Evolutionary conservation across 2,113 vertebrate genomes (phyloP), one percentile per base, ranked within the genome.

Genomic region (Brachionichthys hirsutus): DNA sequence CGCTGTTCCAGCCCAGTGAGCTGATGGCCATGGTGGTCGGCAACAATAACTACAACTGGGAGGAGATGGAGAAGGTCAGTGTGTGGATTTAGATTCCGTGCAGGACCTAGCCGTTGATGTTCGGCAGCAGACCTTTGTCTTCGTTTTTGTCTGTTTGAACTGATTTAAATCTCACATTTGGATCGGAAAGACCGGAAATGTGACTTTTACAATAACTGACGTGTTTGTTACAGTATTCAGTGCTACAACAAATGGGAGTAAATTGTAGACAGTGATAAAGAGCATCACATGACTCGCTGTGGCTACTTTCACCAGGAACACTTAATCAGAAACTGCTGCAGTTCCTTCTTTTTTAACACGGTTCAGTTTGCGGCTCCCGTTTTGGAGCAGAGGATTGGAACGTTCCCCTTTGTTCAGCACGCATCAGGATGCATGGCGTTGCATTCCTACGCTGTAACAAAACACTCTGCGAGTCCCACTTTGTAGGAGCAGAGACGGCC

Each of bases 21-120:
- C 92, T 99, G 69, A 94, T 95, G 91, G 96, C 96, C 85, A 98
- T 99, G 96, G 96, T 98, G 83, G 95, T 98, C 54, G 97, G 97
- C 44, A 99, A 95, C 91, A 95, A 89, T 86, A 95, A 95, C 85
- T 98, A 98, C 89, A 94, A 98, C 91, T 99, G 97, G 97, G 92
- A 96, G 69, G 95, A 98, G 55, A 71, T 99, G 79, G 95, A 99
- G 77, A 95, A 95, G 96, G 97, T 98, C 63, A 85, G 91, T 60
- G 6, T 34, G 45, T n/a, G 40, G 20, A 50, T 56, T 10, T 3
- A 47, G 15, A 18, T 41, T 41, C 24, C 24, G 8, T 1, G 12
- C 2, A 17, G 24, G n/a, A 9, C n/a, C 15, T 19, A 11, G 9
- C 41, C 42, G 2, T 12, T 15, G 40, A 42, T 14, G 24, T 30